phyloP scores from a whole-genome alignment of 2,888 invertebrate genomes.

The Callosobruchus maculatus region DNA sequence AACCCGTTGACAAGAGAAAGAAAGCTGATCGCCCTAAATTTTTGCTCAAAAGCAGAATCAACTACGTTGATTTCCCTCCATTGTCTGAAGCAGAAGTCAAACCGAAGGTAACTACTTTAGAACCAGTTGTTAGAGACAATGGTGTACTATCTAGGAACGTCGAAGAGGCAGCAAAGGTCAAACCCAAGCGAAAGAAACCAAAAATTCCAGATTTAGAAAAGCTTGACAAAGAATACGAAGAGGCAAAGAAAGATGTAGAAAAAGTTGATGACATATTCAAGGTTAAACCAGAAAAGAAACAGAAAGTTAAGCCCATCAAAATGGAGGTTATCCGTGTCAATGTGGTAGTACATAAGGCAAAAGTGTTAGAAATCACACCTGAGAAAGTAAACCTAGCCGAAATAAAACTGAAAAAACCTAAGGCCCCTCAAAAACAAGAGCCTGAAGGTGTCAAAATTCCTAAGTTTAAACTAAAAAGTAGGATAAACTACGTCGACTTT shows the following conservation, averaged over 20 bases:
- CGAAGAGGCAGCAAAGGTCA: conserved; percentile 26
- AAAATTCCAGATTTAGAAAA: conserved; percentile 27
- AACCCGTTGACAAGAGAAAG: conserved; percentile 17
- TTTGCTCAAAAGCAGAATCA: conserved; percentile 43
- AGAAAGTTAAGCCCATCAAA: conserved; percentile 31
- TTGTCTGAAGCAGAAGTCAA: conserved; percentile 25
- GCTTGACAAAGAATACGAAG: conserved; percentile 29
- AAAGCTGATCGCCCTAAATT: conserved; percentile 43
- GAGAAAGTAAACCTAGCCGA: conserved; percentile 59
- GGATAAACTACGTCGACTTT: conserved; percentile 57
- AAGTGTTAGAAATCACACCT: conserved; percentile 46
- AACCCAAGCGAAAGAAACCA: conserved; percentile 36
- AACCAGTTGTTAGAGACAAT: conserved; percentile 55
- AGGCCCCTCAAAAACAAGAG: conserved; percentile 31
- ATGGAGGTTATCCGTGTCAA: conserved; percentile 27
- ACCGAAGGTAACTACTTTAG: conserved; percentile 41
- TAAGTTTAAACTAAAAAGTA: conserved; percentile 67
- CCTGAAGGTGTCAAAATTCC: conserved; percentile 49
- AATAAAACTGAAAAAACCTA: conserved; percentile 56
- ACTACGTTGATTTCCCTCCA: conserved; percentile 43
- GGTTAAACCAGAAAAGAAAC: conserved; percentile 33
- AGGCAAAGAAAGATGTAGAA: conserved; percentile 25
- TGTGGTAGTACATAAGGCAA: conserved; percentile 46
- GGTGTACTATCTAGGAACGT: conserved; percentile 60
- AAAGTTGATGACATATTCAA: conserved; percentile 31